Evolutionary conservation across 2,888 invertebrate genomes (phyloP).

Genomic region (Tribolium freemani): DNA sequence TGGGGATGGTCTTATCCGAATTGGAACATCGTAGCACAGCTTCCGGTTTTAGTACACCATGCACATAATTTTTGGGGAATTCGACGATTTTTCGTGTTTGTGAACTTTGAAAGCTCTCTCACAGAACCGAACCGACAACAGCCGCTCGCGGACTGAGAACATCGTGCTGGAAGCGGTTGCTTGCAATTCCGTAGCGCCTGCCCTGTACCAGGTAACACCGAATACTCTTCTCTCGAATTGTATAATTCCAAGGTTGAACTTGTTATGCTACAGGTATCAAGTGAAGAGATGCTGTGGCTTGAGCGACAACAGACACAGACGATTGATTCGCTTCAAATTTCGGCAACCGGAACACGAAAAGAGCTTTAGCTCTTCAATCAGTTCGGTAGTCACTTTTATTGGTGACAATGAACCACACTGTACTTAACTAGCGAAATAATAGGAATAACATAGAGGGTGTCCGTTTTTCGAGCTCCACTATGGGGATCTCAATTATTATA

Average conservation of each 20-base stretch:
- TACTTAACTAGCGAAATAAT: no score
- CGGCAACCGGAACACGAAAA: background rate
- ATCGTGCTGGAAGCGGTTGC: slow-evolving; percentile 34
- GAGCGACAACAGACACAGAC: background rate
- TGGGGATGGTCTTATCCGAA: slow-evolving; percentile 18
- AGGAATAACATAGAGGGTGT: no score
- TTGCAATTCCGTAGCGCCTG: slow-evolving; percentile 55
- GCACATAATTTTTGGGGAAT: background rate
- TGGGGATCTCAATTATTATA: no score
- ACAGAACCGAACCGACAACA: slow-evolving; percentile 34
- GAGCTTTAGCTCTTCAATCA: background rate
- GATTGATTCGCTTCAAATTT: background rate
- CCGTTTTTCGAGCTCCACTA: no score
- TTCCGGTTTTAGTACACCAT: background rate
- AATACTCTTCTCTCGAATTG: slow-evolving; percentile 22
- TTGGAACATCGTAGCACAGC: slow-evolving; percentile 5
- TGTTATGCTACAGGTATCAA: slow-evolving; percentile 1
- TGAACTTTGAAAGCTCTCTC: slow-evolving; percentile 5
- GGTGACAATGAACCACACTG: no score
- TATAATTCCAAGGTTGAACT: slow-evolving; percentile 26
- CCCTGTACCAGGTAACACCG: slow-evolving; percentile 50
- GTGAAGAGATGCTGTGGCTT: background rate
- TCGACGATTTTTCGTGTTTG: slow-evolving; percentile 11
- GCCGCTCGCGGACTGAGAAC: slow-evolving; percentile 54
- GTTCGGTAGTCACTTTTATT: background rate